Percentiles rank a stretch among this genome's conserved stretches.
Conservation (phyloP, 2,888 invertebrate species). For the Phaonia tiefii region DNA sequence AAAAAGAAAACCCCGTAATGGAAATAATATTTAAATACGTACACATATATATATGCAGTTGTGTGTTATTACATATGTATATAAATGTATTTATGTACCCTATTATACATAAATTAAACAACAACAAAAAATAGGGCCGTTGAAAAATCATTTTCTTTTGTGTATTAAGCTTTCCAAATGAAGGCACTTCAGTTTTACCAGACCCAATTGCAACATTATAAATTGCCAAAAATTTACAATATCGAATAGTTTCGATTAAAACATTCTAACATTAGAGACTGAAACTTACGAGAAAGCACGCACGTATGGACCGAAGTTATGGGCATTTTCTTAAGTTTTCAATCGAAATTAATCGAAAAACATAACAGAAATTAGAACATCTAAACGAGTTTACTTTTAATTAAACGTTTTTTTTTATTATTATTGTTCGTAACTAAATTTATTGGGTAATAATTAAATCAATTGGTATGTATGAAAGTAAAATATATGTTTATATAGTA, state of each 20-base stretch:
- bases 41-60: conserved; percentile 10
- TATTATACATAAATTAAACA: conserved; percentile 50
- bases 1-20: neutral
- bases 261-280: neutral
- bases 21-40: conserved; percentile 6
- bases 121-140: conserved; percentile 75
- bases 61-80: conserved; percentile 17
- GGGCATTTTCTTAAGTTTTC: conserved; percentile 59
- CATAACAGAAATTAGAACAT: conserved; percentile 75
- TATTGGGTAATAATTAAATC: conserved; percentile 81
- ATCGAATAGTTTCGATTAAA: conserved; percentile 4
- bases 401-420: conserved; percentile 78
- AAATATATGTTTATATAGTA: neutral
- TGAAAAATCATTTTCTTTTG: conserved; percentile 76
- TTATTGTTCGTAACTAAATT: conserved; percentile 81
- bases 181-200: conserved; percentile 70
- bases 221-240: conserved; percentile 6
- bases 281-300: neutral
- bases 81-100: conserved; percentile 26
- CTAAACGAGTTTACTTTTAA: conserved; percentile 68
- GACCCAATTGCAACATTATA: conserved; percentile 72
- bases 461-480: conserved; percentile 28
- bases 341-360: conserved; percentile 73
- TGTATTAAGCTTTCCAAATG: conserved; percentile 65
- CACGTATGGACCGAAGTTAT: conserved; percentile 30